Conservation (phyloP, 2,113 vertebrate species). For the Furnarius figulus region DNA sequence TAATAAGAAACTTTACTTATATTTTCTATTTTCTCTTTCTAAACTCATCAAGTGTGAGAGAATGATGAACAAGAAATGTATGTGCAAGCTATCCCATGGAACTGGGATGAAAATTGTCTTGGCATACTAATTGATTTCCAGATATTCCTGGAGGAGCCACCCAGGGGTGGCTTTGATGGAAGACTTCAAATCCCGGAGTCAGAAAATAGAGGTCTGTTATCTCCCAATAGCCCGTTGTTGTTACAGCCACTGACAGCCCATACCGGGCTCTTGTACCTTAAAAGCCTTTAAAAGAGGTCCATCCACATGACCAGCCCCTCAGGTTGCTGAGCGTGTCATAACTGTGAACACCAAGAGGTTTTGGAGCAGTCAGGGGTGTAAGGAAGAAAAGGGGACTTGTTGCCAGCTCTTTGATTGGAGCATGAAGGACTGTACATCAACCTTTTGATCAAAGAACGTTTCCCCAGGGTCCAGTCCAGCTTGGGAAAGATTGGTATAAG, state of each 20-base stretch:
- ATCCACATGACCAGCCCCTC: not conserved
- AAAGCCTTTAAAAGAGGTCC: not conserved
- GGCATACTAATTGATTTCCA: not conserved
- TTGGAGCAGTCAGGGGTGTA: not conserved
- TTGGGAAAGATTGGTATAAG: not conserved
- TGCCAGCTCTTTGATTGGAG: not conserved
- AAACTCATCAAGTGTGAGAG: not conserved
- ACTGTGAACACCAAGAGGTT: not conserved
- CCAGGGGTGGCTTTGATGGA: not conserved
- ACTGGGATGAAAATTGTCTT: not conserved
- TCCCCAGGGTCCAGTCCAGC: not conserved
- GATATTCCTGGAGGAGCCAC: not conserved
- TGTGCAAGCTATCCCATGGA: not conserved
- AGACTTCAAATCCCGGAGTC: not conserved
- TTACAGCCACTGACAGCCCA: not conserved
- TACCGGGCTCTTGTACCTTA: not conserved
- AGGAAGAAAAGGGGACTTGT: not conserved
- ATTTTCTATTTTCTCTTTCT: not conserved
- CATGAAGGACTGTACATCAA: fast-evolving
- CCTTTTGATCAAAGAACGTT: not conserved
- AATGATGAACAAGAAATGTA: not conserved
- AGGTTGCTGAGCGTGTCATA: not conserved
- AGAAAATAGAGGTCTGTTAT: not conserved
- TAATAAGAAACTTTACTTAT: not conserved
- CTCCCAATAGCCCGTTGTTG: not conserved